These are phyloP conservation scores for Etheostoma spectabile DNA, from an alignment of 2,113 vertebrate genomes.

Conservation along the genomic window DNA sequence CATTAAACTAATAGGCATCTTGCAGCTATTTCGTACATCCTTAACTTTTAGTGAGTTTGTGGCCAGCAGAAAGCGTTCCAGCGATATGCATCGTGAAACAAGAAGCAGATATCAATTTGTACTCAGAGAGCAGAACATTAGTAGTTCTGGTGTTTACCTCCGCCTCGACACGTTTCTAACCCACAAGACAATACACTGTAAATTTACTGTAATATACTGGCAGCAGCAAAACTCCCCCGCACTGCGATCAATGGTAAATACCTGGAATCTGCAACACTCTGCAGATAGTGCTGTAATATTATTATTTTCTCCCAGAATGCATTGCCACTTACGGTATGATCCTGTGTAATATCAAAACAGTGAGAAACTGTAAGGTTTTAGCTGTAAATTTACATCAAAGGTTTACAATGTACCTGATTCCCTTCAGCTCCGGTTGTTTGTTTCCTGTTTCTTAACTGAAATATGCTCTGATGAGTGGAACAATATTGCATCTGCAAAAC, in stretches of 20 bases:
- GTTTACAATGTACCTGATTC: too few species aligned
- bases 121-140: neutral
- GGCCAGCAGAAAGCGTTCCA: neutral
- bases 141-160: neutral
- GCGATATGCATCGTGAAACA: constrained; percentile 22
- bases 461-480: neutral
- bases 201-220: too few species aligned
- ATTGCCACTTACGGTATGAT: too few species aligned
- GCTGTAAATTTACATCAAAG: too few species aligned
- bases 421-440: neutral
- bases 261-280: too few species aligned
- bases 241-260: too few species aligned
- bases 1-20: neutral
- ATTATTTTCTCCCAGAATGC: too few species aligned
- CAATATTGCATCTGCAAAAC: neutral
- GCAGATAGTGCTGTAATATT: too few species aligned
- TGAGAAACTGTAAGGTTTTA: too few species aligned
- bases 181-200: neutral
- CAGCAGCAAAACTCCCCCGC: too few species aligned
- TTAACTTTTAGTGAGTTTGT: constrained; percentile 22
- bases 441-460: neutral
- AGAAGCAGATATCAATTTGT: constrained; percentile 28
- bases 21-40: constrained; percentile 11
- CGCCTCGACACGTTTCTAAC: neutral
- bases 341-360: too few species aligned